Conservation (phyloP, 2,888 invertebrate genomes). For the Lasioglossum pauxillum region DNA sequence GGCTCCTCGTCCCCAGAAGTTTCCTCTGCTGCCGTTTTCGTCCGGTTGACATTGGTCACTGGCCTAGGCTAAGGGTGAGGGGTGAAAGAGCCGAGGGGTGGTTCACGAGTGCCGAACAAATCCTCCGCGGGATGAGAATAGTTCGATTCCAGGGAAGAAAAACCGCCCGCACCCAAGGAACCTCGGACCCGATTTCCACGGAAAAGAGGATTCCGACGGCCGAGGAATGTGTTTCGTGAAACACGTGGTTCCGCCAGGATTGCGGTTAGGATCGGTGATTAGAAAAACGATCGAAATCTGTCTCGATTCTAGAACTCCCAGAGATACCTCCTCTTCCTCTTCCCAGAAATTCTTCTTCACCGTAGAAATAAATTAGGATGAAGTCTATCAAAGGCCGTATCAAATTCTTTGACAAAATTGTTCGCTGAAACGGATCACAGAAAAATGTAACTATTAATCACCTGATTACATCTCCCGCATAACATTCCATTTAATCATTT, state of each 20-base stretch:
- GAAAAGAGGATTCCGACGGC: constrained; percentile 25
- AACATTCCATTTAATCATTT: neutral
- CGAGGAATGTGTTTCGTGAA: constrained; percentile 9
- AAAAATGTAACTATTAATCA: no score
- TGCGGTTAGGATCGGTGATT: constrained; percentile 11
- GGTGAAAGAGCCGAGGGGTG: neutral
- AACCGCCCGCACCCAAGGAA: neutral
- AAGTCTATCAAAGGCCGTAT: neutral
- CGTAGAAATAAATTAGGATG: neutral
- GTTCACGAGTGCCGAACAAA: constrained; percentile 51
- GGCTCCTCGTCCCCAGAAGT: constrained; percentile 39
- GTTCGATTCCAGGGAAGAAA: constrained; percentile 16
- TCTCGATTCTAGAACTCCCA: neutral
- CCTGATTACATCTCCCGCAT: neutral
- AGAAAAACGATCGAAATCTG: constrained; percentile 11
- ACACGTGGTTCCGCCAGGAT: neutral
- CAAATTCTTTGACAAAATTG: neutral
- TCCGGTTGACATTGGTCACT: constrained; percentile 62
- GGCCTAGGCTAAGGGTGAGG: constrained; percentile 1
- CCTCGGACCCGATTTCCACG: constrained; percentile 24
- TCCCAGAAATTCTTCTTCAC: neutral
- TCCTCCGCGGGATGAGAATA: constrained; percentile 28
- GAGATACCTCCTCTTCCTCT: neutral
- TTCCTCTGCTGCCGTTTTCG: constrained; percentile 45
- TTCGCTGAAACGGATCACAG: neutral